Base-by-base conservation (phyloP, 2,888 invertebrate genomes). In the Callimorpha dominula region DNA sequence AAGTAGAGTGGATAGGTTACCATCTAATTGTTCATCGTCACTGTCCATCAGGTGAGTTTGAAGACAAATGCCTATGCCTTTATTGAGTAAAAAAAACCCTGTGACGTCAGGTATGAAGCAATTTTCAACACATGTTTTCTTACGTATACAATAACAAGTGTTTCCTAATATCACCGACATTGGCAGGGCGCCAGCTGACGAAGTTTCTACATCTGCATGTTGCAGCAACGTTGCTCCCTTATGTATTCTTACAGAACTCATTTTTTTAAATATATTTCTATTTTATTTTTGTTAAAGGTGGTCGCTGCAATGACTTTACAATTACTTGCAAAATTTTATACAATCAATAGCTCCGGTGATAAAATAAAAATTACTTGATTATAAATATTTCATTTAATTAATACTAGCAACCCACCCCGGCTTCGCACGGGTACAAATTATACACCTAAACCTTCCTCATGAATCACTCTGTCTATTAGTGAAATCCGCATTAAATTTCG, bases 101-200 rank as follows among this genome's bases (percentile, higher is more conserved):
- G 14, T 60, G 57, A 60, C 14, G 57, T 60, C 31, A 60, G 11
- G n/a, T 20, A n/a, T 54, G n/a, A n/a, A n/a, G 54, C 11, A 54
- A 54, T 54, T 54, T 54, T 54, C 11, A n/a, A 20, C n/a, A 7
- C 54, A 54, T 54, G 52, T 40, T 40, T 40, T 17, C n/a, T 42
- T 66, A 52, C 50, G 17, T 50, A 31, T 65, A 15, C 42, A 42
- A 31, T 3, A 8, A 17, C 49, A 46, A 46, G 15, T 49, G 31
- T 65, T 50, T 65, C 65, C 31, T 50, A 49, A 65, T 50, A 31
- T 50, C 65, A 31, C 65, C 15, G 46, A 9, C 49, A 17, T 31
- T 68, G 68, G 68, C 68, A 68, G 31, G 17, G 20, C 57, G 68
- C 68, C 68, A 68, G 42, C 43, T 15, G 42, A 60, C 15, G 31